These are phyloP conservation scores for Channa striata DNA, from an alignment of 2,797 vertebrate species.

Conservation along the genomic window DNA sequence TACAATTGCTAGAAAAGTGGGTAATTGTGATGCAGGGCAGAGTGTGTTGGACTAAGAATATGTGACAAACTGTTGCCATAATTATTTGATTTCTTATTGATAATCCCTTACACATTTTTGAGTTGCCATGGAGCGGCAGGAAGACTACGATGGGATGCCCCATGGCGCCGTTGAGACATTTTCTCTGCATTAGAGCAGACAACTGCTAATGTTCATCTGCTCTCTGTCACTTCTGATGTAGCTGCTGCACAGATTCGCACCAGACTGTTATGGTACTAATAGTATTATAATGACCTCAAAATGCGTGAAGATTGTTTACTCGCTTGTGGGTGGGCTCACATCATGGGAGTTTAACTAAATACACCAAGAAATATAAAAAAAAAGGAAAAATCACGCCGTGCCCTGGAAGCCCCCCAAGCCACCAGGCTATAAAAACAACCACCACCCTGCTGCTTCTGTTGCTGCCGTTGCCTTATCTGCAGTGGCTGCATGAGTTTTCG, in stretches of 20 bases:
- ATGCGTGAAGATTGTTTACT: conserved; percentile 63
- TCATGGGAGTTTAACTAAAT: conserved; percentile 50
- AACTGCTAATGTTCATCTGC: conserved; percentile 70
- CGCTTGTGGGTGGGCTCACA: conserved; percentile 37
- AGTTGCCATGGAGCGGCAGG: conserved; percentile 1
- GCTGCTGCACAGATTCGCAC: conserved; percentile 53
- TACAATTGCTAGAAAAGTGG: conserved; percentile 8
- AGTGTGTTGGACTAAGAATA: conserved; percentile 8
- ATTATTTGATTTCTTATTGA: background rate
- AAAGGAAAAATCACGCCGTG: conserved; percentile 13
- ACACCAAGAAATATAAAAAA: conserved; percentile 32
- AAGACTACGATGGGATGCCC: background rate
- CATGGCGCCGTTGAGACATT: conserved; percentile 33
- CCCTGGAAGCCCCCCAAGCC: conserved; percentile 26
- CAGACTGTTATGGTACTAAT: conserved; percentile 57
- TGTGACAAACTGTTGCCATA: background rate
- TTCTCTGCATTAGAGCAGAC: conserved; percentile 52
- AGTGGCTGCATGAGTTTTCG: conserved; percentile 2
- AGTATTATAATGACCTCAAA: conserved; percentile 55
- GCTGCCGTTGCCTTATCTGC: conserved; percentile 16
- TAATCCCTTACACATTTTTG: background rate
- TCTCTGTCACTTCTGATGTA: conserved; percentile 66
- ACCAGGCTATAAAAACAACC: conserved; percentile 13
- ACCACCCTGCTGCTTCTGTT: conserved; percentile 16
- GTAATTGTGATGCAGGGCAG: conserved; percentile 28